Conservation (phyloP, 2,113 vertebrate species). For the Tenrec ecaudatus region DNA sequence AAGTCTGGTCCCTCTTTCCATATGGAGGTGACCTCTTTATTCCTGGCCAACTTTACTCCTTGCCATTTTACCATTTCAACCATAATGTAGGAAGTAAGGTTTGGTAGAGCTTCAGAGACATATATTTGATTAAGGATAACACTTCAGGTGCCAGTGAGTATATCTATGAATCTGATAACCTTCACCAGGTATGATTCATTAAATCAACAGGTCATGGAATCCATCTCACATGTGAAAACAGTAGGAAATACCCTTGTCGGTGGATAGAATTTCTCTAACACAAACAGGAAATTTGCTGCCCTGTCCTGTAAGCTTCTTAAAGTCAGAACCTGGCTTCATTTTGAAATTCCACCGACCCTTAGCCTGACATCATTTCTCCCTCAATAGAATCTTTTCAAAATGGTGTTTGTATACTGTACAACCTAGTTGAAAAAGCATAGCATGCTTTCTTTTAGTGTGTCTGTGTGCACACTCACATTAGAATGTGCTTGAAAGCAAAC, state of each 20-base stretch:
- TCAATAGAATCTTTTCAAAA: not conserved
- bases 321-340: conserved; percentile 40
- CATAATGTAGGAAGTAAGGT: not conserved
- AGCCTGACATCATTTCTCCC: conserved; percentile 3
- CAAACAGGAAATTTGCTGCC: conserved; percentile 52
- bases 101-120: conserved; percentile 3
- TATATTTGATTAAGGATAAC: conserved; percentile 22
- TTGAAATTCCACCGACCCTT: not conserved
- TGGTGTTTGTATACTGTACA: not conserved
- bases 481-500: no score
- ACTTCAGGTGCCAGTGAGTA: not conserved
- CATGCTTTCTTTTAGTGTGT: not conserved
- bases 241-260: conserved; percentile 25
- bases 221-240: conserved; percentile 65
- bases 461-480: not conserved
- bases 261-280: conserved; percentile 50
- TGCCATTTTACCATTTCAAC: conserved; percentile 45
- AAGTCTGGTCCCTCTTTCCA: no score
- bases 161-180: not conserved
- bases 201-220: conserved; percentile 16
- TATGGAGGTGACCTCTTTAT: no score
- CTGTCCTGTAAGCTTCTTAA: conserved; percentile 44
- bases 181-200: conserved; percentile 33
- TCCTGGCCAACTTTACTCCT: not conserved
- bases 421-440: not conserved